A percentile compares a stretch with the other conserved stretches of the same genome.
Conservation (phyloP, 2,888 invertebrate species). For the Mesoligia furuncula region DNA sequence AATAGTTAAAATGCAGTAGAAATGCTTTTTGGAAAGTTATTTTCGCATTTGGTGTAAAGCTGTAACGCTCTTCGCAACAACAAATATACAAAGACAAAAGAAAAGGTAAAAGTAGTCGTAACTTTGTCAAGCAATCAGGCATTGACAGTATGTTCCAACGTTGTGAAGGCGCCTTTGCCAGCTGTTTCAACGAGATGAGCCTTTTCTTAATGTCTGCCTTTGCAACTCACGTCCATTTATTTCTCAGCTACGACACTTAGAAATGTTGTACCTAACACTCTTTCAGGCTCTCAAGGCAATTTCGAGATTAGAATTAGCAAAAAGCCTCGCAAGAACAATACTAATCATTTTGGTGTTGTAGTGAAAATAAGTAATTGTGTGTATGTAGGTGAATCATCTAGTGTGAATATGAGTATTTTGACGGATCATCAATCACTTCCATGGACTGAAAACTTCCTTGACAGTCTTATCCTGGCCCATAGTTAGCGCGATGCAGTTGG, state of each 20-base stretch:
- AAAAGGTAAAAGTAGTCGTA: conserved; percentile 43
- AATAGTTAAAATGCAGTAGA: conserved; percentile 44
- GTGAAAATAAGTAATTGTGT: conserved; percentile 46
- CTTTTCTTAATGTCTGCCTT: conserved; percentile 69
- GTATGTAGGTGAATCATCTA: conserved; percentile 55
- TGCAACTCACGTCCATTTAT: conserved; percentile 71
- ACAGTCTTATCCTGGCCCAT: conserved; percentile 60
- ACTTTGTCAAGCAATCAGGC: conserved; percentile 59
- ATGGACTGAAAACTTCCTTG: conserved; percentile 41
- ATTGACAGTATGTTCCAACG: conserved; percentile 56
- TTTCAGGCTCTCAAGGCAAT: conserved; percentile 60
- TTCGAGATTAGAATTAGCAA: conserved; percentile 57
- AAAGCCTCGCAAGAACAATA: conserved; percentile 44
- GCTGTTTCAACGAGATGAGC: conserved; percentile 69
- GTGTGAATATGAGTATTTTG: conserved; percentile 58
- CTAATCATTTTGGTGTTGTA: conserved; percentile 52
- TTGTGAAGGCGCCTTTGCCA: conserved; percentile 63
- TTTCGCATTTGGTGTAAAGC: conserved; percentile 40
- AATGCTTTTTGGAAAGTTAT: conserved; percentile 40
- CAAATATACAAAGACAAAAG: conserved; percentile 44
- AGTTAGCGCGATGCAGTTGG: conserved; percentile 66
- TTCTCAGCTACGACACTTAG: conserved; percentile 67
- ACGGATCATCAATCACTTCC: conserved; percentile 48
- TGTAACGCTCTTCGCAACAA: conserved; percentile 51
- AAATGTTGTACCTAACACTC: conserved; percentile 63